Percentiles rank a stretch among this genome's conserved stretches.
Conservation (phyloP, 2,797 vertebrate genomes). For the Anolis apletophallus region DNA sequence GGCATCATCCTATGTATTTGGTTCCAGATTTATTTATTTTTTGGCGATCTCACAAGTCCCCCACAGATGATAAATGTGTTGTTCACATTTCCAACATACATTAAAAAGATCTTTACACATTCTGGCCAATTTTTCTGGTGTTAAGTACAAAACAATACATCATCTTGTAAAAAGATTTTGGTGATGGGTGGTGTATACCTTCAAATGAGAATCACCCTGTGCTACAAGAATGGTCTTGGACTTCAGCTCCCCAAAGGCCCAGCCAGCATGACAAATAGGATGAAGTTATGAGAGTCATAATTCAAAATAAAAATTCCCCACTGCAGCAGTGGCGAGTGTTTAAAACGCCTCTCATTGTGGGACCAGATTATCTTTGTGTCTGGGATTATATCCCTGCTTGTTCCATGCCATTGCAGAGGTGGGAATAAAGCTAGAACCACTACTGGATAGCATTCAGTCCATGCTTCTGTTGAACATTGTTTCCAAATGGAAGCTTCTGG, state of each 20-base stretch:
- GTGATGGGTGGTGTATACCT: no score
- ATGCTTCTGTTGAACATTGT: background rate
- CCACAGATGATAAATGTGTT: no score
- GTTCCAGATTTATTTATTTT: no score
- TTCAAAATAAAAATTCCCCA: background rate
- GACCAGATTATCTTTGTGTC: background rate
- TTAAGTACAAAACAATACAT: no score
- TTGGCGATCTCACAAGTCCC: no score
- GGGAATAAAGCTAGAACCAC: background rate
- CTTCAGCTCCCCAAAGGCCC: background rate
- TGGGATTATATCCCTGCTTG: background rate
- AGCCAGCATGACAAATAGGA: background rate
- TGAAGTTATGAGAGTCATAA: background rate
- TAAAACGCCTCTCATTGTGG: background rate
- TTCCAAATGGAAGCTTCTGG: background rate
- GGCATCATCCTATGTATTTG: no score
- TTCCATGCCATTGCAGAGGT: background rate
- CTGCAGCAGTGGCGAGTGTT: background rate
- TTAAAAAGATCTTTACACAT: no score
- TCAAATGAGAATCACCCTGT: no score
- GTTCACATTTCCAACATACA: no score
- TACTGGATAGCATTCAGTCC: background rate
- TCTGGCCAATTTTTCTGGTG: no score
- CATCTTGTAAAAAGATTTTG: no score
- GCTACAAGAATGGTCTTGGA: background rate